Percentiles rank a stretch among this genome's conserved stretches.
Evolutionary conservation across 2,888 invertebrate species (phyloP).

Genomic region (Hofmannophila pseudospretella): DNA sequence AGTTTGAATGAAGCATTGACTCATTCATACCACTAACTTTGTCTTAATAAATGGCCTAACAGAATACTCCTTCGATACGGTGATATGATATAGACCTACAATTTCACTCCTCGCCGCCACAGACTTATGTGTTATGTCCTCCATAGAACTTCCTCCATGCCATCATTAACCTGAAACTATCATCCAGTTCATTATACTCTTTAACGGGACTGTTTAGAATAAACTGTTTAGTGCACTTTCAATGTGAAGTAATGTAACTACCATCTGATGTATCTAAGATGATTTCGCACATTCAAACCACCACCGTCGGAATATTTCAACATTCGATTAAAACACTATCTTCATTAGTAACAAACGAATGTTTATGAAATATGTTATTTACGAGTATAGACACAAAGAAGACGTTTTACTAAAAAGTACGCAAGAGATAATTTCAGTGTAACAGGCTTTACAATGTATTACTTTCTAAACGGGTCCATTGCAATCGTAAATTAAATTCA

Average conservation of each 20-base stretch:
- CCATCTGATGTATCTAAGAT: no score
- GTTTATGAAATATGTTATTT: no score
- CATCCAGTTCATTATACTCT: conserved; percentile 9
- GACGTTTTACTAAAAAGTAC: no score
- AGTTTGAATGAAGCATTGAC: no score
- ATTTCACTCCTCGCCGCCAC: conserved; percentile 1
- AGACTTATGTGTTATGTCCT: conserved; percentile 1
- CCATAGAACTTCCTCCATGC: conserved; percentile 7
- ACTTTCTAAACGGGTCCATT: background rate
- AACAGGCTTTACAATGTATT: background rate
- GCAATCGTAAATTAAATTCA: conserved; percentile 4
- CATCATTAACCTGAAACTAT: conserved; percentile 13
- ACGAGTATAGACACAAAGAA: no score
- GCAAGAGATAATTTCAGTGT: background rate
- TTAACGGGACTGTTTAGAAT: conserved; percentile 8
- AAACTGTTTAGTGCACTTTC: conserved; percentile 2
- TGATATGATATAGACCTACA: conserved; percentile 2
- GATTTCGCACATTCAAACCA: no score
- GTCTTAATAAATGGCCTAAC: no score
- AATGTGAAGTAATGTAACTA: no score
- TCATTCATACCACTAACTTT: no score
- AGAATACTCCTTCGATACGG: background rate
- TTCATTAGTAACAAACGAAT: no score
- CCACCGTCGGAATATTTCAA: no score
- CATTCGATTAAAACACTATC: no score